Conservation (phyloP, 2,888 invertebrate genomes). For the Pollenia labialis region DNA sequence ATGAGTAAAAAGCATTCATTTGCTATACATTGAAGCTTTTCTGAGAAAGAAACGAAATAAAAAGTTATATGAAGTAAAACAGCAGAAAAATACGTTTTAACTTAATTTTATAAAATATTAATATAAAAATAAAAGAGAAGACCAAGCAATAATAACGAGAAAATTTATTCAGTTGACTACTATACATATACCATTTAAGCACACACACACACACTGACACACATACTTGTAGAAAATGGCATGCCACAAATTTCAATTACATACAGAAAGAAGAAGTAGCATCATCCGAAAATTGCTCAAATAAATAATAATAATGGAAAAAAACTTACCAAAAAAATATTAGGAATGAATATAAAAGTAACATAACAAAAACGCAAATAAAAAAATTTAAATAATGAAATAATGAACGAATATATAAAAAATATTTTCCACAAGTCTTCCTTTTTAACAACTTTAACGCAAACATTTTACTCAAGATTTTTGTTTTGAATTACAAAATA, state of each 20-base stretch:
- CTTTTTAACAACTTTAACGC: neutral
- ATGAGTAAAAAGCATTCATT: constrained; percentile 68
- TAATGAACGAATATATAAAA: constrained; percentile 47
- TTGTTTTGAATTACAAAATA: no score
- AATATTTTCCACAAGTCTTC: constrained; percentile 31
- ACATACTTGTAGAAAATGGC: constrained; percentile 20
- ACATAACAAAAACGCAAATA: constrained; percentile 73
- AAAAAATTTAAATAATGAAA: constrained; percentile 21
- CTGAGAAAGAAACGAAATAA: constrained; percentile 32
- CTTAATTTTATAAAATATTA: constrained; percentile 70
- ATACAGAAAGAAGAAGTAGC: constrained; percentile 79
- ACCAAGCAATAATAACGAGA: constrained; percentile 50
- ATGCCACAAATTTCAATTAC: constrained; percentile 82
- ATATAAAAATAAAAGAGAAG: constrained; percentile 55
- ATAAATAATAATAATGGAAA: constrained; percentile 71
- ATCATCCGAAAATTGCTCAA: constrained; percentile 70
- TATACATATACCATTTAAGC: neutral
- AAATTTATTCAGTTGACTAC: constrained; percentile 33
- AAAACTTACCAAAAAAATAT: constrained; percentile 47
- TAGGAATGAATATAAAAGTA: constrained; percentile 43
- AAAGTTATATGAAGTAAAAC: constrained; percentile 33
- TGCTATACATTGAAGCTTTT: constrained; percentile 14
- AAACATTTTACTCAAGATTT: neutral
- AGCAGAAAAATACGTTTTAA: constrained; percentile 52
- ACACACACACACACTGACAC: constrained; percentile 22